A percentile compares a stretch with the other conserved stretches of the same genome.
phyloP scores from a whole-genome alignment of 2,888 invertebrate genomes.

The Apamea sordens region DNA sequence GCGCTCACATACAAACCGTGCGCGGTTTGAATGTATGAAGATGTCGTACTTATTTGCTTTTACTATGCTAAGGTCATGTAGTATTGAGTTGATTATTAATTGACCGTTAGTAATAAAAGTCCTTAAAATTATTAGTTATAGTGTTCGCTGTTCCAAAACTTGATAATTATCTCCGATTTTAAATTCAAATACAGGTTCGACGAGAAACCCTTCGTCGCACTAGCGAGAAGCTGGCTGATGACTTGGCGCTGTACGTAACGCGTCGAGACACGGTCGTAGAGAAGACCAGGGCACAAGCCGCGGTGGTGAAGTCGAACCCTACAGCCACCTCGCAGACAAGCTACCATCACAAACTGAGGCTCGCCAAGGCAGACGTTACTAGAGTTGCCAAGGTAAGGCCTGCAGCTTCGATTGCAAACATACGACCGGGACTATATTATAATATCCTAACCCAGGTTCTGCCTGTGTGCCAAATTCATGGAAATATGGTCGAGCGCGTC shows the following conservation, averaged over 20 bases:
- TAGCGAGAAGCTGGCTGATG: slow-evolving; percentile 84
- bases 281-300: slow-evolving; percentile 82
- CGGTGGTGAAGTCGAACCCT: slow-evolving; percentile 80
- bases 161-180: not conserved
- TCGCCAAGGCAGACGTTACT: slow-evolving; percentile 82
- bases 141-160: not conserved
- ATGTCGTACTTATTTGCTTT: too few species aligned
- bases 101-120: not conserved
- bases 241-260: slow-evolving; percentile 85
- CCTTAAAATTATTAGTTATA: not conserved
- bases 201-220: slow-evolving; percentile 86
- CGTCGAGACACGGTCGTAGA: slow-evolving; percentile 85
- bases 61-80: not conserved
- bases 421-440: not conserved
- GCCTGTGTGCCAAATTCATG: not conserved
- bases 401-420: not conserved
- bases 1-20: too few species aligned
- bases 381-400: slow-evolving; percentile 84
- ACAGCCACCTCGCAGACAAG: slow-evolving; percentile 79
- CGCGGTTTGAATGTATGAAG: too few species aligned
- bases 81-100: not conserved
- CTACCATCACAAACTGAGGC: slow-evolving; percentile 84
- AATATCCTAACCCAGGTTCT: not conserved
- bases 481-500: not conserved
- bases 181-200: slow-evolving; percentile 76